phyloP scores from a whole-genome alignment of 1,140 invertebrate species.

The Anadara kagoshimensis region DNA sequence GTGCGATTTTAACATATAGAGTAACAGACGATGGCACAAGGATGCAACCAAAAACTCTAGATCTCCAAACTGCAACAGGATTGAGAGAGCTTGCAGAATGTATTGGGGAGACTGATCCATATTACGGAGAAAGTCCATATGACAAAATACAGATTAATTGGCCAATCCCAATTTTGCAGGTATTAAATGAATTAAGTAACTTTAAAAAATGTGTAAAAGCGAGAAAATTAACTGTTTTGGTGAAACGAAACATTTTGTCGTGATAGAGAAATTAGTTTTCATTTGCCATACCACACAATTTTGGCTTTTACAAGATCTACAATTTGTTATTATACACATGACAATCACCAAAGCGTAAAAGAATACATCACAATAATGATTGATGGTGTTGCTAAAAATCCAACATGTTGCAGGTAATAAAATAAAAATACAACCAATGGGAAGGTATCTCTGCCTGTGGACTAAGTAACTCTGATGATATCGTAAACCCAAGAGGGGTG shows the following conservation, averaged over 20 bases:
- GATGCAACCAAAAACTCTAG: slow-evolving; percentile 3
- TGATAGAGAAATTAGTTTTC: not conserved
- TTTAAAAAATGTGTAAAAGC: not conserved
- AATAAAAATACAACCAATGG: too few relatives aligned
- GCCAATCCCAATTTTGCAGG: slow-evolving; percentile 53
- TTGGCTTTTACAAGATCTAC: not conserved
- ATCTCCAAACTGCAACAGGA: slow-evolving; percentile 4
- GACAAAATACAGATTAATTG: slow-evolving; percentile 55
- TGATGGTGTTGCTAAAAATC: too few relatives aligned
- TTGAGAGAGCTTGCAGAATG: slow-evolving; percentile 21
- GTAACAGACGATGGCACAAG: not conserved
- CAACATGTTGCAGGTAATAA: too few relatives aligned
- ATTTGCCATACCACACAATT: not conserved
- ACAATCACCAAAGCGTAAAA: not conserved
- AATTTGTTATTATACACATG: not conserved
- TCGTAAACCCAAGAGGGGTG: too few relatives aligned
- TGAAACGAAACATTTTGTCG: not conserved
- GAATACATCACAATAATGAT: too few relatives aligned
- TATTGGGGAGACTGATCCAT: slow-evolving; percentile 24
- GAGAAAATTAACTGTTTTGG: not conserved
- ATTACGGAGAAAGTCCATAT: slow-evolving; percentile 49
- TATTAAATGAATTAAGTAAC: slow-evolving; percentile 3
- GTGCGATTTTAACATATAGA: slow-evolving; percentile 29
- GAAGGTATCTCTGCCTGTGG: too few relatives aligned
- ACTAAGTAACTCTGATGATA: too few relatives aligned